Evolutionary conservation across 2,888 invertebrate genomes (phyloP).

Genomic region (Eupithecia pulchellata): DNA sequence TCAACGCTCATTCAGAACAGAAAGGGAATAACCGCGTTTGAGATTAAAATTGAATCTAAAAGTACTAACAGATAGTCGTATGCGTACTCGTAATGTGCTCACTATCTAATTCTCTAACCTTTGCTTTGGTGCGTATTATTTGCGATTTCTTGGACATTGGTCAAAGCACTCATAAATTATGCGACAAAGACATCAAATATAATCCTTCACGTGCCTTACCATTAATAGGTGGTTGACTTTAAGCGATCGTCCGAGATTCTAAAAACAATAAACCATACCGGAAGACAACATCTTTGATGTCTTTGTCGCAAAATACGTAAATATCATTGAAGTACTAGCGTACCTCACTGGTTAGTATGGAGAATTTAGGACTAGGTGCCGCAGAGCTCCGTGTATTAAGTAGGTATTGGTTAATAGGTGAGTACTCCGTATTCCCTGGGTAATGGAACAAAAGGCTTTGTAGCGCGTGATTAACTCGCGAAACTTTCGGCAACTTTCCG

Average conservation of each 20-base stretch:
- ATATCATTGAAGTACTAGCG: too few relatives aligned
- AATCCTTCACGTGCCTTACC: too few relatives aligned
- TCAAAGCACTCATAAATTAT: too few relatives aligned
- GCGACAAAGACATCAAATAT: too few relatives aligned
- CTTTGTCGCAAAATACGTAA: neutral
- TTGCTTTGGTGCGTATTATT: too few relatives aligned
- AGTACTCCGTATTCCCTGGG: slow-evolving; percentile 6
- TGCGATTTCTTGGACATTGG: too few relatives aligned
- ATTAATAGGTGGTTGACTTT: too few relatives aligned
- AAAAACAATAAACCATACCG: neutral
- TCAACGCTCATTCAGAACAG: neutral
- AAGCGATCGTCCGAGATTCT: too few relatives aligned
- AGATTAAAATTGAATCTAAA: neutral
- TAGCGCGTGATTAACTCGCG: slow-evolving; percentile 42
- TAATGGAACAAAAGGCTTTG: slow-evolving; percentile 31
- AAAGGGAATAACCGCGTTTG: neutral
- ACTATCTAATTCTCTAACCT: too few relatives aligned
- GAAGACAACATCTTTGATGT: neutral
- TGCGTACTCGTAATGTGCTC: too few relatives aligned
- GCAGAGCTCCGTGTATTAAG: neutral
- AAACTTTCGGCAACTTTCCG: neutral
- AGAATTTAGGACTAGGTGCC: neutral
- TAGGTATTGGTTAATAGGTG: neutral
- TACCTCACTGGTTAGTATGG: too few relatives aligned
- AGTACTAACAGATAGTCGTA: neutral